phyloP scores from a whole-genome alignment of 2,113 vertebrate genomes.

The Eublepharis macularius region DNA sequence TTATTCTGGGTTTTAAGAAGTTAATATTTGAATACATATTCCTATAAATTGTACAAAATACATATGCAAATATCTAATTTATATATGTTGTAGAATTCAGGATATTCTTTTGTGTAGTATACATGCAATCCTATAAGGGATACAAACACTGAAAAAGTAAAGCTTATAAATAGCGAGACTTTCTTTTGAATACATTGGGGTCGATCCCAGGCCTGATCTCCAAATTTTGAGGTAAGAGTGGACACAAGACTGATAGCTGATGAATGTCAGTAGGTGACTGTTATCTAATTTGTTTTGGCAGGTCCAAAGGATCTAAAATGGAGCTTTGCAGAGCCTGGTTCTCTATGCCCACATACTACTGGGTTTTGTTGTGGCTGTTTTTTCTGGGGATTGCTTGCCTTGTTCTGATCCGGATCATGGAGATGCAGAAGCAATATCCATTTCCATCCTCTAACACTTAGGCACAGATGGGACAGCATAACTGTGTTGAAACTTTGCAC shows the following conservation, averaged over 20 bases:
- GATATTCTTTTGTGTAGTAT: not conserved
- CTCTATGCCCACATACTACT: conserved; percentile 64
- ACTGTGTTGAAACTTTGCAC: rapidly evolving
- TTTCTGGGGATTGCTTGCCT: conserved; percentile 72
- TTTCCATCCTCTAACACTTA: conserved; percentile 39
- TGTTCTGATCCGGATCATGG: conserved; percentile 57
- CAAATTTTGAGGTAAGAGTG: not conserved
- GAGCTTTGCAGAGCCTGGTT: conserved; percentile 57
- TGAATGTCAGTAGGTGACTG: not conserved
- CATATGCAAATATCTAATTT: too few species aligned
- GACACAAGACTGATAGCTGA: not conserved
- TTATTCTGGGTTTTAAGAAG: too few species aligned
- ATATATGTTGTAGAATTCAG: too few species aligned
- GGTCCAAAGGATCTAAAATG: conserved; percentile 52
- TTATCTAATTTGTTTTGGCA: conserved; percentile 45
- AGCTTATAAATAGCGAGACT: not conserved
- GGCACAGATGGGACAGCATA: rapidly evolving
- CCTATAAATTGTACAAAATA: too few species aligned
- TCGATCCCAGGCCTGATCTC: not conserved
- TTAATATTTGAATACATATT: too few species aligned
- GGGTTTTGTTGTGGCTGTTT: conserved; percentile 70
- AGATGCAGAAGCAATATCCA: conserved; percentile 57
- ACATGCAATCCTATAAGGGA: not conserved
- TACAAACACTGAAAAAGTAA: not conserved
- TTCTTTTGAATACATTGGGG: not conserved